Percentiles rank a stretch among this genome's conserved stretches.
These are phyloP conservation scores for Drosophila lacteicornis DNA, from an alignment of 1,140 invertebrate species.

Conservation along the genomic window DNA sequence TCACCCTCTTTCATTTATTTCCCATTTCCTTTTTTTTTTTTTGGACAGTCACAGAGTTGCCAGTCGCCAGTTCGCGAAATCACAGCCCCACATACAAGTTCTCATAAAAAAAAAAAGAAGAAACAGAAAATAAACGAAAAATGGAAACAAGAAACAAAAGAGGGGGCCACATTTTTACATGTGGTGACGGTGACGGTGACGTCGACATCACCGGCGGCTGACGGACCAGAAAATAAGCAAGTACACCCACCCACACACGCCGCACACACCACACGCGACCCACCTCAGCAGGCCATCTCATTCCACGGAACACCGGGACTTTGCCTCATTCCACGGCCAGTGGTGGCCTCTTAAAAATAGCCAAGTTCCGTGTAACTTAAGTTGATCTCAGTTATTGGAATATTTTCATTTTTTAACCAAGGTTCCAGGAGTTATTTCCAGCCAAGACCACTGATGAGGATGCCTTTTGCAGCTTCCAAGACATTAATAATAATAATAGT, in stretches of 20 bases:
- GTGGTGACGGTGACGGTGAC: conserved; percentile 70
- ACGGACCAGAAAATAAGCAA: conserved; percentile 83
- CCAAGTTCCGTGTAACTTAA: neutral
- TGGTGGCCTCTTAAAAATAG: conserved; percentile 1
- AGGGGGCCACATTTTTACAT: conserved; percentile 69
- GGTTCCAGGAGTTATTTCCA: neutral
- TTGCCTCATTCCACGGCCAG: conserved; percentile 15
- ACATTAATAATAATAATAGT: too few species aligned
- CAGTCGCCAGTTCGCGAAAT: conserved; percentile 63
- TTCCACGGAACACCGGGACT: neutral
- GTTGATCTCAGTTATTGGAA: too few species aligned
- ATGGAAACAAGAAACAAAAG: conserved; percentile 42
- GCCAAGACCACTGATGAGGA: too few species aligned
- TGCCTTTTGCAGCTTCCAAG: too few species aligned
- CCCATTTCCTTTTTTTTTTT: conserved; percentile 22
- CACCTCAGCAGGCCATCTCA: conserved; percentile 17
- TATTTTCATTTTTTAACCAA: neutral
- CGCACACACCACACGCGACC: neutral
- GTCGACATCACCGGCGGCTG: conserved; percentile 71
- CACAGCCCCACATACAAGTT: conserved; percentile 53
- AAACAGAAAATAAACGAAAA: conserved; percentile 9
- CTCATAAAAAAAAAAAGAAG: conserved; percentile 3
- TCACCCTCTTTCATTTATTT: conserved; percentile 35
- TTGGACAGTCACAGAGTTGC: conserved; percentile 39
- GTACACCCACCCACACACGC: conserved; percentile 43